Evolutionary conservation across 2,888 invertebrate species (phyloP), one percentile per base, ranked within the genome.

Genomic region (Emmelina monodactyla): DNA sequence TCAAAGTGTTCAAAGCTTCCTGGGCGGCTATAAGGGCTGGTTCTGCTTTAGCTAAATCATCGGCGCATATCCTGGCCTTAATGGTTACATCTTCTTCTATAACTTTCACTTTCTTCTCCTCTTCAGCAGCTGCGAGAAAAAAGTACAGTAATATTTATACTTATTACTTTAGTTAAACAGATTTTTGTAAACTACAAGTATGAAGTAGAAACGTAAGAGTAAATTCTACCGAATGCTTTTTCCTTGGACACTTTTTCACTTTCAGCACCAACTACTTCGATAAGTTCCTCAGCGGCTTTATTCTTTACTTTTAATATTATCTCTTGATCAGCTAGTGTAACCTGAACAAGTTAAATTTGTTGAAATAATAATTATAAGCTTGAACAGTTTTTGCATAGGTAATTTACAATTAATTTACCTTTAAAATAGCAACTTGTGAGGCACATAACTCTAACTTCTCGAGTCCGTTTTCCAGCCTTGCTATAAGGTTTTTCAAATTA

Each of bases 191-290:
- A n/a, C n/a, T n/a, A n/a, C n/a, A n/a, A n/a, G n/a, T n/a, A n/a
- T n/a, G n/a, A n/a, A n/a, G n/a, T n/a, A n/a, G n/a, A n/a, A n/a
- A n/a, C n/a, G n/a, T n/a, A n/a, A n/a, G n/a, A n/a, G n/a, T n/a
- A n/a, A n/a, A n/a, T n/a, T 11, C 58, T 82, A 82, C 89, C 89
- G 50, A 86, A 84, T 2, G 88, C 88, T 58, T 95, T 92, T 64
- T 96, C 95, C 46, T 87, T 88, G 10, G 89, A 89, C 0, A 95
- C 96, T 71, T 93, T 94, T 33, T 91, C 91, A 46, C 94, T 95
- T 67, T 97, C 97, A 9, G 88, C 87, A 11, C 90, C 88, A 1
- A 97, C 91, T 13, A 94, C 90, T 34, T 85, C 83, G 56, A 97
- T 92, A 3, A 97, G 83, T 55, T 89, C 88, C 62, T 94, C 93